Percentiles rank a stretch among this genome's conserved stretches.
Conservation (phyloP, 2,113 vertebrate species). For the Tapirus terrestris region DNA sequence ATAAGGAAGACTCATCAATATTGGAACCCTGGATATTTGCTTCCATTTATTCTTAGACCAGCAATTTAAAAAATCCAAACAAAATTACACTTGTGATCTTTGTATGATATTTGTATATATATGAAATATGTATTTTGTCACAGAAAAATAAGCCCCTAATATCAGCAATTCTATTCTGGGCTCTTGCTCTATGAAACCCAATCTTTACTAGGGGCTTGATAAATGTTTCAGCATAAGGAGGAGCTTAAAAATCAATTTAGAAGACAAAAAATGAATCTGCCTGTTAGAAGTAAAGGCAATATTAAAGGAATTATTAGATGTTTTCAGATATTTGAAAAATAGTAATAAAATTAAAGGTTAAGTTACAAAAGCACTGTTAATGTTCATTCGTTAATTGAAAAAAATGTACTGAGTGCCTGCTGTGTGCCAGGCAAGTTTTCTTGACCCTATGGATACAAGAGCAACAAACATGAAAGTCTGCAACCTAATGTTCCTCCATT, state of each 20-base stretch:
- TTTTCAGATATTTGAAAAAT: conserved; percentile 48
- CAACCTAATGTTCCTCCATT: neutral
- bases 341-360: neutral
- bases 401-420: neutral
- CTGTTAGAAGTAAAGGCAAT: conserved; percentile 19
- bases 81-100: conserved; percentile 11
- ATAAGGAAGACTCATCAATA: neutral
- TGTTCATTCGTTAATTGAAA: neutral
- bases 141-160: conserved; percentile 25
- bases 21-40: neutral
- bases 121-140: neutral
- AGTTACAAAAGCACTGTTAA: conserved; percentile 6
- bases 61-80: neutral
- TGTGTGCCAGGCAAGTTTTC: neutral
- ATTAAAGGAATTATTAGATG: conserved; percentile 10
- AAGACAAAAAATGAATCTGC: neutral
- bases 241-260: conserved; percentile 9
- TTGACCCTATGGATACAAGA: neutral
- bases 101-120: neutral
- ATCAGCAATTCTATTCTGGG: conserved; percentile 32
- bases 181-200: neutral
- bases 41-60: conserved; percentile 21
- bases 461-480: neutral
- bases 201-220: neutral
- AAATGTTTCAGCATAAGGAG: conserved; percentile 42